phyloP scores from a whole-genome alignment of 2,113 vertebrate species.

The Nerophis ophidion region DNA sequence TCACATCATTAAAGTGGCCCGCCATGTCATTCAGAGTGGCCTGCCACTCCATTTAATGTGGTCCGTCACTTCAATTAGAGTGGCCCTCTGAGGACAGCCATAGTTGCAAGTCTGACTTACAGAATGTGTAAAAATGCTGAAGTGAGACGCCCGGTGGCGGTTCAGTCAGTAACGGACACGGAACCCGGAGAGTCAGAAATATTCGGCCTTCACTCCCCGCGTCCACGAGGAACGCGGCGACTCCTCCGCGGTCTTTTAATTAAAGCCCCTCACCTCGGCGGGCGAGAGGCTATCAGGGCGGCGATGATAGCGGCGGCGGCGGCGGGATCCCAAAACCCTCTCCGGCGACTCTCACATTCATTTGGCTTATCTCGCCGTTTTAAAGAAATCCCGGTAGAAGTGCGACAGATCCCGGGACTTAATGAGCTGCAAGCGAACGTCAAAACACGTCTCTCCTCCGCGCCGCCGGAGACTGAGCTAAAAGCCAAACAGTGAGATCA shows the following conservation, averaged over 20 bases:
- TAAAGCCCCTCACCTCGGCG: background rate
- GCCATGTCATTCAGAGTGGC: no score
- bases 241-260: background rate
- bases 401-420: slow-evolving; percentile 5
- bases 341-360: slow-evolving; percentile 5
- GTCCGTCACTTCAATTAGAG: no score
- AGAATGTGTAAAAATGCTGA: no score
- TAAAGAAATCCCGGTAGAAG: slow-evolving; percentile 11
- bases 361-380: slow-evolving; percentile 11
- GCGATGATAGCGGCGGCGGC: background rate
- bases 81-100: no score
- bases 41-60: no score
- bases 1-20: no score
- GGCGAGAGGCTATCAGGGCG: background rate
- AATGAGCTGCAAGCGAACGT: background rate
- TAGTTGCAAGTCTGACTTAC: no score
- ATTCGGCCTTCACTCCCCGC: no score
- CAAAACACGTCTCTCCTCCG: slow-evolving; percentile 3
- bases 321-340: background rate
- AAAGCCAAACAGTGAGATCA: slow-evolving; percentile 1
- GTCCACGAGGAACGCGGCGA: no score
- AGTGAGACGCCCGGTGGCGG: no score
- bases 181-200: no score
- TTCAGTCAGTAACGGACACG: no score
- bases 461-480: background rate